These are phyloP conservation scores for Neomicropteryx cornuta DNA, from an alignment of 1,140 invertebrate genomes.

Conservation along the genomic window DNA sequence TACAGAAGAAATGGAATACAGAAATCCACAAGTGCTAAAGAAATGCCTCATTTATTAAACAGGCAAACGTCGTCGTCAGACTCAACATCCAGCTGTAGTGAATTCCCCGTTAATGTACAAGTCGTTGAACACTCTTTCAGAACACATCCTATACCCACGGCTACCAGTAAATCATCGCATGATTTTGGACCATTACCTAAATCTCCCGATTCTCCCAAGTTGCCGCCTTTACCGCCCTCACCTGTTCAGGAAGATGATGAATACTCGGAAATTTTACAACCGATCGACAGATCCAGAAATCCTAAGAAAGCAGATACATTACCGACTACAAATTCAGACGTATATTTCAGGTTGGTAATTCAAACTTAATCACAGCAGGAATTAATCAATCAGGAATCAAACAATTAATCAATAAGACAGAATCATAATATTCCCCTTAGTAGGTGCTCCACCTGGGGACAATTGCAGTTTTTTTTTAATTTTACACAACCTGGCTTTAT, in stretches of 20 bases:
- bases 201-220: constrained; percentile 51
- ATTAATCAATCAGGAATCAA: no score
- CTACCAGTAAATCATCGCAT: constrained; percentile 22
- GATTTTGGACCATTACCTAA: constrained; percentile 38
- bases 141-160: constrained; percentile 30
- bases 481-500: no score
- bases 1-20: constrained; percentile 46
- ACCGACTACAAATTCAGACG: constrained; percentile 27
- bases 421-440: no score
- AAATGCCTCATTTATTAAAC: constrained; percentile 46
- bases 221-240: constrained; percentile 67
- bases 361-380: no score
- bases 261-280: constrained; percentile 53
- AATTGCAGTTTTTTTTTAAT: constrained; percentile 1
- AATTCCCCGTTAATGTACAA: constrained; percentile 37
- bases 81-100: constrained; percentile 35
- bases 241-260: constrained; percentile 68
- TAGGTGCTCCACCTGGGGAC: not conserved
- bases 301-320: constrained; percentile 40
- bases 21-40: constrained; percentile 56
- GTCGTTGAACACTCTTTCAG: constrained; percentile 38
- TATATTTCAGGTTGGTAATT: constrained; percentile 29
- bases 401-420: no score
- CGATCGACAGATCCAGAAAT: constrained; percentile 31
- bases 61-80: constrained; percentile 36